Evolutionary conservation across 1,140 invertebrate genomes (phyloP), one percentile per base, ranked within the genome.

Genomic region (Bombus haemorrhoidalis): DNA sequence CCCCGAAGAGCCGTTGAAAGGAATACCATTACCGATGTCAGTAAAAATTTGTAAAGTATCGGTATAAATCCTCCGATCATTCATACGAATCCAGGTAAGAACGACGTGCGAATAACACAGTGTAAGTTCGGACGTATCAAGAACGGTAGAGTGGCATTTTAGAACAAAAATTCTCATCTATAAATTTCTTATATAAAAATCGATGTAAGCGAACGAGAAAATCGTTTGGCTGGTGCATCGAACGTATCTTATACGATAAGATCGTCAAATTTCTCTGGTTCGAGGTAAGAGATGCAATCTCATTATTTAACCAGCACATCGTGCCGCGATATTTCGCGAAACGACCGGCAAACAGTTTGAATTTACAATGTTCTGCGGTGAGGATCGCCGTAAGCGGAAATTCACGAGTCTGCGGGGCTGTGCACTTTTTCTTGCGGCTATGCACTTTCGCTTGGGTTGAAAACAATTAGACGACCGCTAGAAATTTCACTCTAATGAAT

Each of bases 31-130:
- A 25, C 4, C 2, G 32, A 62, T 3, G 18, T 13, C 43, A 0
- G n/a, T 12, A 43, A 39, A 47, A 43, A 34, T 72, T 32, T 37
- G 32, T 37, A 0, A 34, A 47, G n/a, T 43, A 72, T 39, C 39
- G 53, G 41, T 39, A 39, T 57, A 43, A 62, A 76, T 81, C 18
- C 34, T 22, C 10, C 18, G 71, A 68, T 83, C 81, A 82, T 84
- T 86, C 88, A 85, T 89, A 66, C 86, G 43, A 62, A 75, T 59
- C n/a, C 80, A 59, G 73, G 18, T 32, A 43, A 68, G 18, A 83
- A 72, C 76, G 88, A 86, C 86, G 39, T 77, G 76, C 25, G 72
- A 77, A 79, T 43, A 47, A 39, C 32, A 76, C 72, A 85, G 69
- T 81, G 43, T 37, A 53, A 81, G 3, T n/a, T 43, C 22, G 0